A percentile compares a stretch with the other conserved stretches of the same genome.
Evolutionary conservation across 2,888 invertebrate genomes (phyloP).

Genomic region (Pomacea canaliculata): DNA sequence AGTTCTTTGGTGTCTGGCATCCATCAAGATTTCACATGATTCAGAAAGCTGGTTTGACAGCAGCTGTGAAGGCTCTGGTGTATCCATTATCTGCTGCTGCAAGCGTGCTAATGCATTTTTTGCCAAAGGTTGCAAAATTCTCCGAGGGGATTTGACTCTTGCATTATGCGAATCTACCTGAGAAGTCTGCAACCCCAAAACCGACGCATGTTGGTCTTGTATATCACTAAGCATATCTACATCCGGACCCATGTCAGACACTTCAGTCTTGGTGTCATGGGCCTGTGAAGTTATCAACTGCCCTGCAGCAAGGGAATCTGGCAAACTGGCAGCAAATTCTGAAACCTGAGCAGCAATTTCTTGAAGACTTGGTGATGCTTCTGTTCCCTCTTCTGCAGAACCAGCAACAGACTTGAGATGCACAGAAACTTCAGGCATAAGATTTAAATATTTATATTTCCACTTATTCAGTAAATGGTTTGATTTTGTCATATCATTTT

Average conservation of each 20-base stretch:
- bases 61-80: background rate
- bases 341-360: conserved; percentile 16
- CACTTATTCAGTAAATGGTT: background rate
- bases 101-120: background rate
- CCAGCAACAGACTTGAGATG: conserved; percentile 1
- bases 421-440: conserved; percentile 3
- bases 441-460: conserved; percentile 5
- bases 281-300: background rate
- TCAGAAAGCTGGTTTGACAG: no score
- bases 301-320: conserved; percentile 12
- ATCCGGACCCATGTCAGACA: no score
- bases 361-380: conserved; percentile 10
- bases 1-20: no score
- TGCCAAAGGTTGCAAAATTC: background rate
- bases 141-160: conserved; percentile 2
- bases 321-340: conserved; percentile 17
- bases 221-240: no score
- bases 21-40: no score
- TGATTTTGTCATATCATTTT: no score
- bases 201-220: background rate
- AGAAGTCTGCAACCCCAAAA: conserved; percentile 1
- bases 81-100: background rate
- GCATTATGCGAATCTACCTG: background rate
- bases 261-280: no score
- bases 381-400: background rate